These are phyloP conservation scores for Eptatretus burgeri DNA, from an alignment of 2,113 vertebrate species.

Conservation along the genomic window DNA sequence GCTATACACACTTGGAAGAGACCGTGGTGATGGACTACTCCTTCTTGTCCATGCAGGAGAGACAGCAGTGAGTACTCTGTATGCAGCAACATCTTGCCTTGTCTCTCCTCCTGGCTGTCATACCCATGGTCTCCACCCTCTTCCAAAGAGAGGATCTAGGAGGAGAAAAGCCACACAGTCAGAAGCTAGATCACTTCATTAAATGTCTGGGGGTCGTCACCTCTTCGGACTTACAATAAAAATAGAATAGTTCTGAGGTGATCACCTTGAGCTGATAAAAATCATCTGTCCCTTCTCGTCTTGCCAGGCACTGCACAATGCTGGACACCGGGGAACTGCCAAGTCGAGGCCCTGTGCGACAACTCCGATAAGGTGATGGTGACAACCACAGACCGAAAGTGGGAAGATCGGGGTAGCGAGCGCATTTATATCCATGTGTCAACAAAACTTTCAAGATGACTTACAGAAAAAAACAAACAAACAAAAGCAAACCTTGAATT, in stretches of 20 bases:
- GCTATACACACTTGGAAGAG: conserved; percentile 54
- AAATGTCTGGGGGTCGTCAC: no score
- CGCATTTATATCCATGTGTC: no score
- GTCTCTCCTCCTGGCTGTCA: conserved; percentile 81
- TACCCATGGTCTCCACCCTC: conserved; percentile 46
- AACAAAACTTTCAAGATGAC: no score
- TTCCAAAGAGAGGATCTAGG: conserved; percentile 77
- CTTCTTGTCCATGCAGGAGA: conserved; percentile 74
- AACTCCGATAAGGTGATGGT: background rate
- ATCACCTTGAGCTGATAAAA: conserved; percentile 94
- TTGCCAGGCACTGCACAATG: conserved; percentile 92
- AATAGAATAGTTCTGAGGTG: background rate
- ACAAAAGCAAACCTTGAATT: no score
- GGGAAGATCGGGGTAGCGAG: no score
- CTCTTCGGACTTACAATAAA: no score
- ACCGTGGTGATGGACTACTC: conserved; percentile 85
- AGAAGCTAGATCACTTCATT: no score
- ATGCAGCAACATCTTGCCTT: conserved; percentile 95
- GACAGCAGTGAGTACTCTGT: conserved; percentile 83
- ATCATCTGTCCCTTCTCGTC: conserved; percentile 87
- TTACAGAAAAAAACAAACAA: no score
- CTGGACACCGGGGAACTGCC: conserved; percentile 93
- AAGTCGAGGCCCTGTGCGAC: conserved; percentile 45
- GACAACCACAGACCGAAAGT: no score
- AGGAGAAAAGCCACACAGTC: background rate